Evolutionary conservation across 1,140 invertebrate genomes (phyloP).

Genomic region (Drosophila kurseongensis): DNA sequence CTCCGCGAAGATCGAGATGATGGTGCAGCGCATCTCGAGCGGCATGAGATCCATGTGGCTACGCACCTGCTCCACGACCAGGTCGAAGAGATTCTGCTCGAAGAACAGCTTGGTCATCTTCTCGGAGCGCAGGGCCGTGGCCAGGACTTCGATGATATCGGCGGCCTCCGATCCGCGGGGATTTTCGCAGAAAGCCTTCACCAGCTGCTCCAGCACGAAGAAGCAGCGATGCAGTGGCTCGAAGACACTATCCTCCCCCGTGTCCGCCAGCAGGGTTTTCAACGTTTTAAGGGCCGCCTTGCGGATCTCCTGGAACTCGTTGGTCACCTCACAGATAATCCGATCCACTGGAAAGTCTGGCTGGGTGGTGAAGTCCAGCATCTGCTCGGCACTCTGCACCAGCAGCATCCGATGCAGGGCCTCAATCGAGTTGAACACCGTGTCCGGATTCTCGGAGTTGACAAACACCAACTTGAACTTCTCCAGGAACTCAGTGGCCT

Average conservation of each 20-base stretch:
- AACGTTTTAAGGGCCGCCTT: constrained; percentile 58
- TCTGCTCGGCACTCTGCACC: constrained; percentile 53
- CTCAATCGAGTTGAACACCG: constrained; percentile 65
- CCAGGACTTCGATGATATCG: constrained; percentile 67
- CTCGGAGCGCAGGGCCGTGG: constrained; percentile 70
- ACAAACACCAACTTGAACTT: constrained; percentile 59
- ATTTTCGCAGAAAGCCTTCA: constrained; percentile 59
- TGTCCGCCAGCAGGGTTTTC: constrained; percentile 61
- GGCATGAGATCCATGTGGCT: constrained; percentile 25
- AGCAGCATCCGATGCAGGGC: constrained; percentile 65
- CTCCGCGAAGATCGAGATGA: constrained; percentile 72
- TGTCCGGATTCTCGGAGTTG: constrained; percentile 72
- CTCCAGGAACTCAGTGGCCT: constrained; percentile 54
- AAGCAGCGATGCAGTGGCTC: constrained; percentile 49
- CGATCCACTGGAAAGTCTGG: constrained; percentile 68
- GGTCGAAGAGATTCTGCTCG: constrained; percentile 76
- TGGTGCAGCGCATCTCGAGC: constrained; percentile 50
- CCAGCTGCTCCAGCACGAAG: constrained; percentile 68
- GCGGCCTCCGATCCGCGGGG: constrained; percentile 37
- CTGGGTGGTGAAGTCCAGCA: constrained; percentile 53
- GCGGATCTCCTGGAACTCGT: constrained; percentile 67
- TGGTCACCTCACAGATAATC: constrained; percentile 71
- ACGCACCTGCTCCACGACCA: constrained; percentile 53
- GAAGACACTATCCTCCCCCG: constrained; percentile 55
- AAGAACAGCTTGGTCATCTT: constrained; percentile 78